These are phyloP conservation scores for Piezodorus guildinii DNA, from an alignment of 1,140 invertebrate species.

Conservation along the genomic window DNA sequence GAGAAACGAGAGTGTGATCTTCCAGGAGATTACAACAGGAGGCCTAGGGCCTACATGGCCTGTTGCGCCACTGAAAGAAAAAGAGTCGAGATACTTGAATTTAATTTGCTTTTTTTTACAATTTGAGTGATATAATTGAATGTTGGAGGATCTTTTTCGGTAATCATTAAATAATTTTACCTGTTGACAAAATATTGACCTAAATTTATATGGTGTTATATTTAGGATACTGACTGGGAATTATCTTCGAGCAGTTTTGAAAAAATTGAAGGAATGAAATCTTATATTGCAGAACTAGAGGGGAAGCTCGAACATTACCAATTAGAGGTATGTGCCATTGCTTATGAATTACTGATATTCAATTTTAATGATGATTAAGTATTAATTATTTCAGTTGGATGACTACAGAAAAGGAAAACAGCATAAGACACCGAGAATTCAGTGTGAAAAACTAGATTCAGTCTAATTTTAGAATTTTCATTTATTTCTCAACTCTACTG, in stretches of 20 bases:
- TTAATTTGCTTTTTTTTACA: too few relatives aligned
- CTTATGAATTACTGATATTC: not conserved
- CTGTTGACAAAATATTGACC: too few relatives aligned
- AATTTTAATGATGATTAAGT: not conserved
- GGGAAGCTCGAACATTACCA: constrained; percentile 21
- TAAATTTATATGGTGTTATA: not conserved
- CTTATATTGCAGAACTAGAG: constrained; percentile 31
- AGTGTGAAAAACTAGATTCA: not conserved
- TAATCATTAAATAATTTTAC: too few relatives aligned
- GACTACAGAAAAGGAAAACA: constrained; percentile 8
- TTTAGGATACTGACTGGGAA: not conserved
- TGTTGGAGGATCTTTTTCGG: too few relatives aligned
- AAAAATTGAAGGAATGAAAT: constrained; percentile 28
- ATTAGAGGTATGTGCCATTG: constrained; percentile 18
- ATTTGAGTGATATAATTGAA: not conserved
- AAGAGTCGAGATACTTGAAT: too few relatives aligned
- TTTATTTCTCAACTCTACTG: too few relatives aligned
- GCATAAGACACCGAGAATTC: constrained; percentile 6
- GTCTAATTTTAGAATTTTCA: not conserved
- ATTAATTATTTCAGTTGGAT: constrained; percentile 14
- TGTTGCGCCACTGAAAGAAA: too few relatives aligned
- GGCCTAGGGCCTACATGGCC: too few relatives aligned
- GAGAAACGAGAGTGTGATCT: too few relatives aligned
- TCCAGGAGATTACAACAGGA: too few relatives aligned
- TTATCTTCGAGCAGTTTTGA: not conserved